These are phyloP conservation scores for Andrena fulva DNA, from an alignment of 2,888 invertebrate species.

Conservation along the genomic window DNA sequence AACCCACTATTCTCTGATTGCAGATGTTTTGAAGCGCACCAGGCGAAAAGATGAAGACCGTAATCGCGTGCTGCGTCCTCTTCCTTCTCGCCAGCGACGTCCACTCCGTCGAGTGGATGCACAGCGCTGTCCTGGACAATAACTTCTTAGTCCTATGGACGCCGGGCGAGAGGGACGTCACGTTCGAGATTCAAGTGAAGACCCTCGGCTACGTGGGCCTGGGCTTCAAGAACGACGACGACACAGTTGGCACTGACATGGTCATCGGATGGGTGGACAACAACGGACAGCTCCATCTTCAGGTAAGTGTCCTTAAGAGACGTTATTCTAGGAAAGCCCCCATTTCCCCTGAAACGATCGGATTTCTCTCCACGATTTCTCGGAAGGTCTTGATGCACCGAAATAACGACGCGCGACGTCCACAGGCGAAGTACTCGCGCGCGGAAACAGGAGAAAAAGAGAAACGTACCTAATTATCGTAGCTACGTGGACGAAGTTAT, in stretches of 20 bases:
- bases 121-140: conserved; percentile 86
- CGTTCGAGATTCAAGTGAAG: conserved; percentile 93
- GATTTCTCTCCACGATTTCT: neutral
- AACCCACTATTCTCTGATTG: conserved; percentile 31
- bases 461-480: neutral
- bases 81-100: conserved; percentile 67
- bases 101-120: conserved; percentile 85
- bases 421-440: neutral
- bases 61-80: conserved; percentile 76
- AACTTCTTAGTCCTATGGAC: conserved; percentile 90
- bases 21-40: conserved; percentile 69
- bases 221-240: conserved; percentile 93
- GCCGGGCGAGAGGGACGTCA: conserved; percentile 90
- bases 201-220: conserved; percentile 95
- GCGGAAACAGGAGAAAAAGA: neutral
- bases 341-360: conserved; percentile 4
- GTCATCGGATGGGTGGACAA: conserved; percentile 95
- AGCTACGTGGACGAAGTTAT: conserved; percentile 1
- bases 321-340: conserved; percentile 8
- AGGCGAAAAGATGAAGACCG: conserved; percentile 78
- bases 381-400: neutral
- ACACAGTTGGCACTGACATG: conserved; percentile 93
- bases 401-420: neutral
- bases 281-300: conserved; percentile 91
- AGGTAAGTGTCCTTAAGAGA: conserved; percentile 87